These are phyloP conservation scores for Acanthornis magna DNA, from an alignment of 2,797 vertebrate genomes.

Conservation along the genomic window DNA sequence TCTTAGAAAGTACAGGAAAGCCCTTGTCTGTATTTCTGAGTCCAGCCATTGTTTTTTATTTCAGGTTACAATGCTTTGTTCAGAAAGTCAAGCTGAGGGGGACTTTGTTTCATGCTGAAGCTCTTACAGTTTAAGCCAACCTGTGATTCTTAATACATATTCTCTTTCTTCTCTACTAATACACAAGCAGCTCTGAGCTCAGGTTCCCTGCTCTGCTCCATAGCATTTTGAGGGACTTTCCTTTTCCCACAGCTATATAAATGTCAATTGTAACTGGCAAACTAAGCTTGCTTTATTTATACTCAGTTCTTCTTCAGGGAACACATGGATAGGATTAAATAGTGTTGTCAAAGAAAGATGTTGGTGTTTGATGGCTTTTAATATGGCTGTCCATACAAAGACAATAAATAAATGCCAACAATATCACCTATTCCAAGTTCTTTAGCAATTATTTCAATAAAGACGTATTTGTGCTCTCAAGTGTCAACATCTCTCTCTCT, in stretches of 20 bases:
- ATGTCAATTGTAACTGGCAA: slow-evolving; percentile 53
- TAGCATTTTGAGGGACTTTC: neutral
- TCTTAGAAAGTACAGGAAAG: neutral
- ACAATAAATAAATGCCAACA: slow-evolving; percentile 66
- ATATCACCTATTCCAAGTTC: slow-evolving; percentile 54
- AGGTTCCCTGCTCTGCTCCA: neutral
- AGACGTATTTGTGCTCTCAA: slow-evolving; percentile 31
- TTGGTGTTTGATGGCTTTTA: slow-evolving; percentile 65
- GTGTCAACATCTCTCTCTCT: no score
- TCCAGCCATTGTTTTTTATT: neutral
- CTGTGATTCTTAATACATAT: neutral
- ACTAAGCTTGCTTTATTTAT: slow-evolving; percentile 42
- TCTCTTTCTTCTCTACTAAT: neutral
- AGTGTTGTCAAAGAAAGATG: slow-evolving; percentile 48
- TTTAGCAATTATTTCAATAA: slow-evolving; percentile 64
- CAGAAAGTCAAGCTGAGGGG: neutral
- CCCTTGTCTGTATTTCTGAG: neutral
- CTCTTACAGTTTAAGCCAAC: neutral
- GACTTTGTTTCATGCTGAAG: neutral
- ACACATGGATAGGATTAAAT: slow-evolving; percentile 56
- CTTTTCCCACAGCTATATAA: slow-evolving; percentile 8
- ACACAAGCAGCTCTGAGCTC: neutral
- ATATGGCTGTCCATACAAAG: slow-evolving; percentile 52
- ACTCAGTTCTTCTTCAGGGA: slow-evolving; percentile 36
- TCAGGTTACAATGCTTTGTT: neutral